A percentile compares a stretch with the other conserved stretches of the same genome.
These are phyloP conservation scores for Microdon myrmicae DNA, from an alignment of 2,888 invertebrate species.

Conservation along the genomic window DNA sequence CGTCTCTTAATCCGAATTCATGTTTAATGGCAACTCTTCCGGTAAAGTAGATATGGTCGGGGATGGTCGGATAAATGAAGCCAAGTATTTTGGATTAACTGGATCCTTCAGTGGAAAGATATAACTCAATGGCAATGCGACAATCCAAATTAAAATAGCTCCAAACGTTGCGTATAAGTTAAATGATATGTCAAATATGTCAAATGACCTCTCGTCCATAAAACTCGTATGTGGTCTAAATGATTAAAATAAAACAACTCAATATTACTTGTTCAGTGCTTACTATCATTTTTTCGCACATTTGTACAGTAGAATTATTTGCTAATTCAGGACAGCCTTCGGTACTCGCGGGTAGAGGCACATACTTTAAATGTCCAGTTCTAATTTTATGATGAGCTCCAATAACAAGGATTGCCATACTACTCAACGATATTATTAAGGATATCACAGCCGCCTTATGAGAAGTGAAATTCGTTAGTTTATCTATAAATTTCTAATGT, in stretches of 20 bases:
- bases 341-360: slow-evolving; percentile 52
- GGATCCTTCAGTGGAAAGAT: slow-evolving; percentile 62
- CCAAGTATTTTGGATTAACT: slow-evolving; percentile 58
- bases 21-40: no score
- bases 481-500: no score
- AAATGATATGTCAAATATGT: slow-evolving; percentile 71
- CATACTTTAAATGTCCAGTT: slow-evolving; percentile 57
- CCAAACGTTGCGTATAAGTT: slow-evolving; percentile 71
- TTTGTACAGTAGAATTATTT: slow-evolving; percentile 17
- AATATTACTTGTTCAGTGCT: not conserved
- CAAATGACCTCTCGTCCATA: slow-evolving; percentile 41
- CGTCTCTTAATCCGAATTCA: no score
- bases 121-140: slow-evolving; percentile 69
- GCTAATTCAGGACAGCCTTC: slow-evolving; percentile 57
- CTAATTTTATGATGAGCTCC: slow-evolving; percentile 57
- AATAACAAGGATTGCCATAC: slow-evolving; percentile 57
- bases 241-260: no score
- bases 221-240: no score
- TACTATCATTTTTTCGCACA: slow-evolving; percentile 9
- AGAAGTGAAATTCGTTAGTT: no score
- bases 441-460: slow-evolving; percentile 58
- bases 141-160: slow-evolving; percentile 67
- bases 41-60: no score
- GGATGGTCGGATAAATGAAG: slow-evolving; percentile 58
- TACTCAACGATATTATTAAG: slow-evolving; percentile 56